phyloP scores from a whole-genome alignment of 2,888 invertebrate genomes.

The Heliconius hortense region DNA sequence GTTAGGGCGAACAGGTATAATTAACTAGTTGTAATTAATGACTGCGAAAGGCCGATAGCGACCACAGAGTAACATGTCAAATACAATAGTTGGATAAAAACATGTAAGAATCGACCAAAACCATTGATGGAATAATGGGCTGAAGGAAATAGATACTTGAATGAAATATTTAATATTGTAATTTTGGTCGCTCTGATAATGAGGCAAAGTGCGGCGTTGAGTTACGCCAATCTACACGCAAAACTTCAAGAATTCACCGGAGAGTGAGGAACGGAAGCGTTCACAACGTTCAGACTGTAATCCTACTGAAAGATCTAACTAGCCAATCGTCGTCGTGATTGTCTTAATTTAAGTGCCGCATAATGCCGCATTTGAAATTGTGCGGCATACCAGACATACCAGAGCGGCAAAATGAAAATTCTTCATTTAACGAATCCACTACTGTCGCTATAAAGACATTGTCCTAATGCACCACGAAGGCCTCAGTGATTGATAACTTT shows the following conservation, averaged over 20 bases:
- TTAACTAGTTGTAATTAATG: neutral
- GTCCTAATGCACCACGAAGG: too few relatives aligned
- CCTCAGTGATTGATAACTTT: too few relatives aligned
- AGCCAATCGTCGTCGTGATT: neutral
- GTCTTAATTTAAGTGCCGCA: neutral
- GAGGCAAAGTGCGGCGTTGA: neutral
- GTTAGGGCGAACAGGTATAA: neutral
- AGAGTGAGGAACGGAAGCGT: neutral
- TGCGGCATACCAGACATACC: too few relatives aligned
- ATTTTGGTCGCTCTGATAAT: too few relatives aligned
- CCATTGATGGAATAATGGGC: neutral
- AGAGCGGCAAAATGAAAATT: too few relatives aligned
- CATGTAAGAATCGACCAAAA: neutral
- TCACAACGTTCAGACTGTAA: neutral
- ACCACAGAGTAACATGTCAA: neutral
- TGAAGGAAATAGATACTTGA: too few relatives aligned
- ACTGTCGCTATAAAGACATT: too few relatives aligned
- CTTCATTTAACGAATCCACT: too few relatives aligned
- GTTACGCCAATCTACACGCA: neutral
- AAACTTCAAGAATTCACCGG: neutral
- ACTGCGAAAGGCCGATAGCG: neutral
- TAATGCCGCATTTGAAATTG: too few relatives aligned
- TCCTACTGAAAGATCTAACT: too few relatives aligned
- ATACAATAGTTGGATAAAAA: neutral
- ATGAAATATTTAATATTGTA: too few relatives aligned